Percentiles rank a stretch among this genome's conserved stretches.
Conservation (phyloP, 2,797 vertebrate species). For the Danionella dracula region DNA sequence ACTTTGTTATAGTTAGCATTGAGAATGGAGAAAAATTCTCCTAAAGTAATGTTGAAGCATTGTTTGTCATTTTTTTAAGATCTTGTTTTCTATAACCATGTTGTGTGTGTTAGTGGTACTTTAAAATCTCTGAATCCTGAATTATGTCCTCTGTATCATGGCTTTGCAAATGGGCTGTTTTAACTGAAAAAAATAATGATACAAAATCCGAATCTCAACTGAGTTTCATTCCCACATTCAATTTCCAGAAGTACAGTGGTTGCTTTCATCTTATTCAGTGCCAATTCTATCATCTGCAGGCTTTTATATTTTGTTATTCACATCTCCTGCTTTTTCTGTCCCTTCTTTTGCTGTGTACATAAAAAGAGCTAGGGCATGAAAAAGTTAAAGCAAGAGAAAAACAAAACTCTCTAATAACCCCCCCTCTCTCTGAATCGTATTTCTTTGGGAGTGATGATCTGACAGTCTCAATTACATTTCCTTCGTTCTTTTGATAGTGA, state of each 20-base stretch:
- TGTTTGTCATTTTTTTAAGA: too few species aligned
- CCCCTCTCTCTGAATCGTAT: constrained; percentile 19
- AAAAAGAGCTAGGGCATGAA: constrained; percentile 20
- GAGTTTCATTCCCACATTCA: neutral
- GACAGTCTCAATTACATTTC: constrained; percentile 10
- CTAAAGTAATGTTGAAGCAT: too few species aligned
- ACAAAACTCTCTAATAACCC: constrained; percentile 19
- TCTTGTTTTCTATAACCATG: too few species aligned
- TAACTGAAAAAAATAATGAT: too few species aligned
- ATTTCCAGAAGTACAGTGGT: neutral
- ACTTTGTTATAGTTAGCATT: too few species aligned
- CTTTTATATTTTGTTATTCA: constrained; percentile 6
- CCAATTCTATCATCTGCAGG: neutral
- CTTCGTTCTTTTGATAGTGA: constrained; percentile 15
- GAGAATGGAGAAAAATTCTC: too few species aligned
- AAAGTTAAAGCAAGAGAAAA: constrained; percentile 26
- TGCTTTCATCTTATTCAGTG: neutral
- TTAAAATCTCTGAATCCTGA: too few species aligned
- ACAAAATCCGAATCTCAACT: constrained; percentile 4
- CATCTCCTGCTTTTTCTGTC: neutral
- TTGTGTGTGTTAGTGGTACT: too few species aligned
- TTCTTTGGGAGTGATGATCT: constrained; percentile 18
- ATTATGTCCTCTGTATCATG: too few species aligned
- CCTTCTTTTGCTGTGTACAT: neutral
- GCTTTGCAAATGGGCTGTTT: too few species aligned